Evolutionary conservation across 2,888 invertebrate species (phyloP).

Genomic region (Protonemura montana): DNA sequence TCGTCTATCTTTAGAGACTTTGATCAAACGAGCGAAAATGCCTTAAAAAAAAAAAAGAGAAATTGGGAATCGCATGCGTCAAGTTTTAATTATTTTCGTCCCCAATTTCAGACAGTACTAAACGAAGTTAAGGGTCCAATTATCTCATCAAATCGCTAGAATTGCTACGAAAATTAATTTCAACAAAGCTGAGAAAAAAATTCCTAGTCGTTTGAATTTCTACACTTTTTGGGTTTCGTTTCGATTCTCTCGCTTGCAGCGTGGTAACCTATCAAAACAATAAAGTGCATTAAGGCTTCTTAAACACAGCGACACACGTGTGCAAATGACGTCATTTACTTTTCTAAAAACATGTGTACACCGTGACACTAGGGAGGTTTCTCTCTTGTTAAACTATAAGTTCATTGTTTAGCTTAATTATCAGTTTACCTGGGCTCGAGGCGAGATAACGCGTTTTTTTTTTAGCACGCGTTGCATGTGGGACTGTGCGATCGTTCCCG

Average conservation of each 20-base stretch:
- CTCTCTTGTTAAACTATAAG: neutral
- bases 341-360: neutral
- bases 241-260: neutral
- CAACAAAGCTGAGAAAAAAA: neutral
- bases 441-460: too few species aligned
- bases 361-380: neutral
- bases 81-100: neutral
- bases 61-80: neutral
- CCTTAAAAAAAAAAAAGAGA: neutral
- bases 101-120: neutral
- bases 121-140: neutral
- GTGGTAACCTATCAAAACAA: neutral
- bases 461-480: neutral
- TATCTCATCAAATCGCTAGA: neutral
- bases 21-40: neutral
- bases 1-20: neutral
- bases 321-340: neutral
- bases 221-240: neutral
- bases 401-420: neutral
- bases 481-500: neutral
- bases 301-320: neutral
- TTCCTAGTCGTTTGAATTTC: neutral
- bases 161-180: neutral
- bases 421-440: too few species aligned
- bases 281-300: neutral